phyloP scores from a whole-genome alignment of 2,797 vertebrate species.

The Acrossocheilus wenchowensis region DNA sequence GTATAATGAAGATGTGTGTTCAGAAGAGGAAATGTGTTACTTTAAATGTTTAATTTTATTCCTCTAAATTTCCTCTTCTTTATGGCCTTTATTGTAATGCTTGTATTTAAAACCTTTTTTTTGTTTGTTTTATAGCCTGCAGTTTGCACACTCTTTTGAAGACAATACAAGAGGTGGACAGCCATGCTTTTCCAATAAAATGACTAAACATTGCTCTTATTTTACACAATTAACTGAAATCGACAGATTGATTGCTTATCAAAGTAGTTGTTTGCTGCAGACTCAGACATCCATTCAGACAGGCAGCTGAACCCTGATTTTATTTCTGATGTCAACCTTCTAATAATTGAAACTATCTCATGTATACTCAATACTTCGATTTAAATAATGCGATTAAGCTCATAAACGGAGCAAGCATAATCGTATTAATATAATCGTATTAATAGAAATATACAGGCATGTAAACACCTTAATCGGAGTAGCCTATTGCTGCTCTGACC shows the following conservation, averaged over 20 bases:
- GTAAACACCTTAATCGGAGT: too few species aligned
- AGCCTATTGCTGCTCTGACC: too few species aligned
- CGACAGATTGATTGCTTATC: not conserved
- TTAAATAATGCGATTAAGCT: too few species aligned
- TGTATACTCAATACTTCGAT: too few species aligned
- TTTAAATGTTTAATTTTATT: not conserved
- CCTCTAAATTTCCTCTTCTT: not conserved
- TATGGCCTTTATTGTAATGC: not conserved
- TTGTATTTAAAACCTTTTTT: not conserved
- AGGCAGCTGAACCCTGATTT: constrained; percentile 43
- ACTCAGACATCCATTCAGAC: not conserved
- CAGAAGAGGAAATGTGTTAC: not conserved
- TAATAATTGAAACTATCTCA: constrained; percentile 16
- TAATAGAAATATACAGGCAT: too few species aligned
- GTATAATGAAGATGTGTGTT: not conserved
- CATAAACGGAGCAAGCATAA: too few species aligned
- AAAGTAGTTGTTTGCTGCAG: not conserved
- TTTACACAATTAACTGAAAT: not conserved
- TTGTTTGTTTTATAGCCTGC: not conserved
- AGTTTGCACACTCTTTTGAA: not conserved
- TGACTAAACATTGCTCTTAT: not conserved
- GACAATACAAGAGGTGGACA: not conserved
- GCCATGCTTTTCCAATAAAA: not conserved
- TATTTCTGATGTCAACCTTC: constrained; percentile 52
- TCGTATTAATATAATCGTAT: too few species aligned